Evolutionary conservation across 2,888 invertebrate genomes (phyloP), one percentile per base, ranked within the genome.

Genomic region (Polydrusus tereticollis): DNA sequence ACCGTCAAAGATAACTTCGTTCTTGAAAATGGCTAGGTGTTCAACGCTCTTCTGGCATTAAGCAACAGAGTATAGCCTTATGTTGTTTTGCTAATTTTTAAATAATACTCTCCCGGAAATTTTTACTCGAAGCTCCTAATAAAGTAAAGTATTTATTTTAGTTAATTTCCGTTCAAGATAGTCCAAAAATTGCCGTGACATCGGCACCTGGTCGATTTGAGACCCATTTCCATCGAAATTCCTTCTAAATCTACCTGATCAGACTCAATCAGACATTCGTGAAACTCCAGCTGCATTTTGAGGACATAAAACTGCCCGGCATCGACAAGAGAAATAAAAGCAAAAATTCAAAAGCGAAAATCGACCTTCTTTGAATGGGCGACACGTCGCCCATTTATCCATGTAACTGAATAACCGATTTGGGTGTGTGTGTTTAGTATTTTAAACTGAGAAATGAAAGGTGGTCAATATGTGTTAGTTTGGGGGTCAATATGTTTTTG

Each of bases 401-500:
- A 43, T 41, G n/a, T 16, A 57, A 50, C 55, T 55, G 38, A n/a
- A 21, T 47, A 7, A 18, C 20, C 20, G 20, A 20, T n/a, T n/a
- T n/a, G n/a, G n/a, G n/a, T n/a, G n/a, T 47, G 50, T 33, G 33
- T 41, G 58, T 58, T 58, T 58, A 41, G 58, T 41, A 23, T 14
- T 36, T 41, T 58, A 58, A 58, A 45, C 16, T 43, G 45, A 41
- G 60, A 45, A 43, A 26, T 60, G 41, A 60, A 60, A 60, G 60
- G 60, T 60, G 60, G 60, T 60, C 60, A 60, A 45, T 60, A 18
- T 18, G 45, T 60, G 60, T 45, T 26, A 60, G 45, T 45, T 60
- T 60, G 29, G 60, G 29, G 60, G 60, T 45, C 60, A 60, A 60
- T 60, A 60, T 45, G 60, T 23, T 29, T 2, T 60, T n/a, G 60